Base-by-base conservation (phyloP, 2,113 vertebrate species). In the Ophthalmolycus amberensis region DNA sequence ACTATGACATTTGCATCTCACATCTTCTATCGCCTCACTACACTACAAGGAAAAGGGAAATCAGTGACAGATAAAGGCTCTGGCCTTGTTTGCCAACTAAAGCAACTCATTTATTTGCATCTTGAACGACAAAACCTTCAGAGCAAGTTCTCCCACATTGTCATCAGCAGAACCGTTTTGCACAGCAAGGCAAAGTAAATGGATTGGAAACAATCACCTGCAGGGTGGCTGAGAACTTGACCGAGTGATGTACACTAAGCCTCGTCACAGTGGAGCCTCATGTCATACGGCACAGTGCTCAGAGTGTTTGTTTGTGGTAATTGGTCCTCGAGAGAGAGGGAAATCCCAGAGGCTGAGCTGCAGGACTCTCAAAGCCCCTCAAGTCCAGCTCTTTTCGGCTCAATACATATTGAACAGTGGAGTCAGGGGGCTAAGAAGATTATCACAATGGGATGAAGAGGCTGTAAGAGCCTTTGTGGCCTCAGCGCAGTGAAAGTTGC, bases 391-490 rank as follows among this genome's bases (percentile, higher is more conserved):
- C 90, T 93, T 91, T 89, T 72, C 70, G 87, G 75, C 91, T 84
- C 77, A 82, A 84, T 85, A 90, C 92, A 91, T 89, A 90, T 86
- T 92, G 92, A 95, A 90, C 92, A 90, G 90, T 85, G 77, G 85
- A 91, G 89, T 92, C 79, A 78, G 73, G 79, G 80, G 88, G 62
- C 85, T 95, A 95, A 95, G 93, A 83, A 94, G 95, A 95, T 96
- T 95, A 95, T 63, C 88, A 89, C 93, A 95, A 95, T 95, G 92
- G 94, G 94, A 95, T 95, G 90, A 95, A 94, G 90, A 90, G 90
- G 84, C 92, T 74, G 74, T 94, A 92, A 91, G 86, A 92, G 92
- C 85, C 90, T 95, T 94, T 94, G 93, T 87, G 83, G 87, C 84
- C 90, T 88, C 85, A 76, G 70, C n/a, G 67, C 76, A 80, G 87